Conservation (phyloP, 1,140 invertebrate species). For the Drosophila cardini region DNA sequence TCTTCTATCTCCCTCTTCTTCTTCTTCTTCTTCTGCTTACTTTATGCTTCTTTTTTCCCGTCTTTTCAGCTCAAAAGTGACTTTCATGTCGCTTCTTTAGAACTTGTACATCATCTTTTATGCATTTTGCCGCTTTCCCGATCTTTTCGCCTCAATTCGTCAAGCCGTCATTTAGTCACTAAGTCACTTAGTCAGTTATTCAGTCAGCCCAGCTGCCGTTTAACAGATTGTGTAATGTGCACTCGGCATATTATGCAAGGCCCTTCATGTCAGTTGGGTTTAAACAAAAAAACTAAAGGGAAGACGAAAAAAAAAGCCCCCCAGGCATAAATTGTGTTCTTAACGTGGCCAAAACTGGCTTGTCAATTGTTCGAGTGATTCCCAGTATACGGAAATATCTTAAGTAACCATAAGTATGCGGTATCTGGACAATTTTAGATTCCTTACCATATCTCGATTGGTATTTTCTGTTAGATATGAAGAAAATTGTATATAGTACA, state of each 20-base stretch:
- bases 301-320: background rate
- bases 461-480: too few relatives aligned
- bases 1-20: constrained; percentile 16
- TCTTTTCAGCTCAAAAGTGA: constrained; percentile 37
- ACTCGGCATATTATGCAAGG: constrained; percentile 33
- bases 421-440: background rate
- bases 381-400: constrained; percentile 10
- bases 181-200: background rate
- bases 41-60: constrained; percentile 9
- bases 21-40: constrained; percentile 1
- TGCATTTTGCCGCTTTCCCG: constrained; percentile 46
- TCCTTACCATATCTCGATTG: background rate
- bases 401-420: constrained; percentile 1
- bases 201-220: constrained; percentile 12
- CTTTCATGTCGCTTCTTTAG: constrained; percentile 46
- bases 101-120: constrained; percentile 53
- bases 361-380: constrained; percentile 7
- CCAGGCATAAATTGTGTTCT: constrained; percentile 6
- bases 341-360: constrained; percentile 13
- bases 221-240: constrained; percentile 29
- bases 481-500: too few relatives aligned
- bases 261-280: constrained; percentile 18
- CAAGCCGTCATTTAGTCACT: constrained; percentile 5
- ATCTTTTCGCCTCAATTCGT: constrained; percentile 35
- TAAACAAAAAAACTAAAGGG: background rate